Evolutionary conservation across 2,113 vertebrate species (phyloP).

Genomic region (Sisor rabdophorus): DNA sequence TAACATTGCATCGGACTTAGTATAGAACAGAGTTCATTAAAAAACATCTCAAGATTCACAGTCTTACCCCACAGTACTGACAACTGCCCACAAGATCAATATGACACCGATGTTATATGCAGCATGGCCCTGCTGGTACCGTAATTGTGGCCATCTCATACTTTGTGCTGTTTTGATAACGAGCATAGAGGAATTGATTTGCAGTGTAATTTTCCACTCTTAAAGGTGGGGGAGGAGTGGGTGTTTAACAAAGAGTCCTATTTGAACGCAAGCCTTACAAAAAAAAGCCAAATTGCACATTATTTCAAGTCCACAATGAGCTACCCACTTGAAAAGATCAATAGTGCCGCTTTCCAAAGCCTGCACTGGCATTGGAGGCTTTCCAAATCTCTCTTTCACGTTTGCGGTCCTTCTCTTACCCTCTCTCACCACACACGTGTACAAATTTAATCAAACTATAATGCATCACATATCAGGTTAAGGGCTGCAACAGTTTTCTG

Average conservation of each 20-base stretch:
- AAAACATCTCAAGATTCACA: too few species aligned
- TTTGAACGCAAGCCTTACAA: constrained; percentile 19
- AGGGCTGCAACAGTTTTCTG: not conserved
- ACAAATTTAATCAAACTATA: constrained; percentile 1
- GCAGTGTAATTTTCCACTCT: constrained; percentile 9
- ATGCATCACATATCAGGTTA: not conserved
- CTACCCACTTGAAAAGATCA: constrained; percentile 45
- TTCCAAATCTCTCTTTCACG: constrained; percentile 22
- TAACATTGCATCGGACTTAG: too few species aligned
- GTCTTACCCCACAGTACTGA: too few species aligned
- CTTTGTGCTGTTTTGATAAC: not conserved
- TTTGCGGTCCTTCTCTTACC: not conserved
- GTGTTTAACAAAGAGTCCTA: not conserved
- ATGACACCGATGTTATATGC: not conserved
- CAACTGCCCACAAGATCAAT: not conserved
- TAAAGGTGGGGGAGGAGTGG: not conserved
- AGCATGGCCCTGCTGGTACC: not conserved
- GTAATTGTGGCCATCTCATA: too few species aligned
- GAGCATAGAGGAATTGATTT: not conserved
- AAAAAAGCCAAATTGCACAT: constrained; percentile 39
- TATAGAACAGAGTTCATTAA: too few species aligned
- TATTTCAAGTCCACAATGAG: constrained; percentile 17
- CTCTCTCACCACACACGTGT: not conserved
- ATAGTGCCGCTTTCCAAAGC: constrained; percentile 37
- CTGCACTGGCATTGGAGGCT: constrained; percentile 16